Percentiles rank a stretch among this genome's conserved stretches.
Conservation (phyloP, 2,888 invertebrate species). For the Lasioglossum calceatum region DNA sequence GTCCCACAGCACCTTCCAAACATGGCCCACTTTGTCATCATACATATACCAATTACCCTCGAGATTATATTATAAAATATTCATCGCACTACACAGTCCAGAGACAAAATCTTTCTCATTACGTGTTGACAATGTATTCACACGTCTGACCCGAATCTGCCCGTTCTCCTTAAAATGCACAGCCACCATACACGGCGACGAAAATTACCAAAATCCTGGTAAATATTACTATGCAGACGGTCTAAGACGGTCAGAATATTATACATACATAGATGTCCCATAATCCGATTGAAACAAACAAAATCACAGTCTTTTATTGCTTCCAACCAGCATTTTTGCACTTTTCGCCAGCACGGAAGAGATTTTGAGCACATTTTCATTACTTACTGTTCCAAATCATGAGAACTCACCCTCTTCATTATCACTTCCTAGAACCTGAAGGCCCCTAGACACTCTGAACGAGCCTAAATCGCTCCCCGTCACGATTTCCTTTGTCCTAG, state of each 20-base stretch:
- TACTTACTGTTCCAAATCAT: neutral
- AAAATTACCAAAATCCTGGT: neutral
- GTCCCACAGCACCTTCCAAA: neutral
- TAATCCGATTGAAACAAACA: neutral
- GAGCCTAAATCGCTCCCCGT: neutral
- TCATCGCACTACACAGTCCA: neutral
- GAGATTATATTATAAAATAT: neutral
- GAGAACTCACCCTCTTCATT: constrained; percentile 49
- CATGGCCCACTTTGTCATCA: neutral
- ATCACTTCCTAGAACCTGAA: neutral
- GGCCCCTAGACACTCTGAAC: neutral
- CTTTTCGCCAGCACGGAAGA: neutral
- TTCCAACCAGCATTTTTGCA: neutral
- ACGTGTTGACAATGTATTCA: neutral
- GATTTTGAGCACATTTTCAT: neutral
- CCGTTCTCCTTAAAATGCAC: neutral
- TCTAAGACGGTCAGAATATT: neutral
- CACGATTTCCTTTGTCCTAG: neutral
- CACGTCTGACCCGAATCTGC: neutral
- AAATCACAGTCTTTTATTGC: neutral
- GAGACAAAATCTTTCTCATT: neutral
- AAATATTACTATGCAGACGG: neutral
- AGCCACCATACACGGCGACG: neutral
- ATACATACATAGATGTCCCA: neutral
- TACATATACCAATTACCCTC: neutral